A percentile compares a stretch with the other conserved stretches of the same genome.
These are phyloP conservation scores for Volucella zonaria DNA, from an alignment of 2,888 invertebrate species.

Conservation along the genomic window DNA sequence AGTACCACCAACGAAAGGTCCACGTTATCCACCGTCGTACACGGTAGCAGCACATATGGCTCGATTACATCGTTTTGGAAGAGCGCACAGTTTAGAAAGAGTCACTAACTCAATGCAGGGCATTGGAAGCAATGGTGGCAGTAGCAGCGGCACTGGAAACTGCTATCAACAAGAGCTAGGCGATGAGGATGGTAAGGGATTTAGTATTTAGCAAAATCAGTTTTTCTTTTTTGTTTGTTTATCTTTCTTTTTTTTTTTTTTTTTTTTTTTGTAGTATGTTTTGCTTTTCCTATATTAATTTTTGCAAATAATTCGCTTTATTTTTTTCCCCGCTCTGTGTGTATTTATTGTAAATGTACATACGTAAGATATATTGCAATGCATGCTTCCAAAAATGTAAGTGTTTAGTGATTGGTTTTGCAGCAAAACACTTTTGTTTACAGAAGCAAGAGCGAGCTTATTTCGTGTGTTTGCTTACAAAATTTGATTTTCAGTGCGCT, in stretches of 20 bases:
- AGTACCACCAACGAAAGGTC: constrained; percentile 67
- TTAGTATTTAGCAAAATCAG: constrained; percentile 8
- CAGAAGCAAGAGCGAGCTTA: too few relatives aligned
- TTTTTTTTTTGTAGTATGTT: background rate
- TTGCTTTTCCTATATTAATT: background rate
- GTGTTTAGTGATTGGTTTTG: too few relatives aligned
- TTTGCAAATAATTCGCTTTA: background rate
- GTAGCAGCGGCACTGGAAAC: constrained; percentile 32
- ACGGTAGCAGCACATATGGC: constrained; percentile 94
- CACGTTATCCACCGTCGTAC: constrained; percentile 89
- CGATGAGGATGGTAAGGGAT: constrained; percentile 66
- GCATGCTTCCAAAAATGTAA: too few relatives aligned
- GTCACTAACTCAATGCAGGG: constrained; percentile 81
- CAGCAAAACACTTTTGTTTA: too few relatives aligned
- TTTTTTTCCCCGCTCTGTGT: too few relatives aligned
- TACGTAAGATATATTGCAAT: too few relatives aligned
- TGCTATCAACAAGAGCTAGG: constrained; percentile 65
- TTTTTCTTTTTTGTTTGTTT: background rate
- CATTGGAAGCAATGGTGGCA: constrained; percentile 15
- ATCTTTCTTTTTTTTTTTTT: background rate
- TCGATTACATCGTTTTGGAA: constrained; percentile 90
- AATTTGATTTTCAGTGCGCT: too few relatives aligned
- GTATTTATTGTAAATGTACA: too few relatives aligned
- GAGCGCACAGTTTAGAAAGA: constrained; percentile 94
- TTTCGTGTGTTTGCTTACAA: too few relatives aligned